Percentiles rank a stretch among this genome's conserved stretches.
phyloP scores from a whole-genome alignment of 1,140 invertebrate genomes.

The Drosophila tsacasi region DNA sequence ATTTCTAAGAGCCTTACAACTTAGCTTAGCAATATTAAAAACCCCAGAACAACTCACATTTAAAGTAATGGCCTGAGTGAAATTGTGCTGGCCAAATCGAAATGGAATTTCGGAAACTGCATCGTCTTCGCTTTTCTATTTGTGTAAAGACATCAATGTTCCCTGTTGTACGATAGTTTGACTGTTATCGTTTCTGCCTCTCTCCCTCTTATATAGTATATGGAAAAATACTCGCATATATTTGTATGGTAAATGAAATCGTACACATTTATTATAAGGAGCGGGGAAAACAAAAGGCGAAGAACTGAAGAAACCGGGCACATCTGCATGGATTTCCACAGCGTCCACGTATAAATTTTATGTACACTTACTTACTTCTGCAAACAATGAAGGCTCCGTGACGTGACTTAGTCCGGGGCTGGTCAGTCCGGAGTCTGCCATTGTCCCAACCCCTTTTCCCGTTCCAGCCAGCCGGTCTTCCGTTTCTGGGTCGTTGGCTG shows the following conservation, averaged over 20 bases:
- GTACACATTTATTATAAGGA: slow-evolving; percentile 75
- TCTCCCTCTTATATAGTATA: slow-evolving; percentile 32
- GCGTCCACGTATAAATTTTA: slow-evolving; percentile 71
- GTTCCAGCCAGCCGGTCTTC: neutral
- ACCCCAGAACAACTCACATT: slow-evolving; percentile 8
- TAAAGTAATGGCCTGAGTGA: slow-evolving; percentile 43
- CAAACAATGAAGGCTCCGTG: slow-evolving; percentile 75
- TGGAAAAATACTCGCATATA: slow-evolving; percentile 11
- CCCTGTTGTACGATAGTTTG: slow-evolving; percentile 48
- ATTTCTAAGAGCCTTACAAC: neutral
- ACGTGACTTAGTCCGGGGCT: slow-evolving; percentile 70
- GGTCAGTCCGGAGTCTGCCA: slow-evolving; percentile 55
- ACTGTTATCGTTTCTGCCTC: slow-evolving; percentile 61
- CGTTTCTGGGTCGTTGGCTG: slow-evolving; percentile 60
- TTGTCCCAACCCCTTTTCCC: slow-evolving; percentile 60
- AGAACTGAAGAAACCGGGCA: slow-evolving; percentile 62
- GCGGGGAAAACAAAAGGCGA: slow-evolving; percentile 71
- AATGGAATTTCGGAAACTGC: slow-evolving; percentile 57
- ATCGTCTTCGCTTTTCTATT: slow-evolving; percentile 57
- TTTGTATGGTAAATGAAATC: slow-evolving; percentile 45
- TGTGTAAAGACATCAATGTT: slow-evolving; percentile 62
- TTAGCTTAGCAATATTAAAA: neutral
- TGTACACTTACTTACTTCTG: slow-evolving; percentile 82
- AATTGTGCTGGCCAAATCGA: slow-evolving; percentile 39
- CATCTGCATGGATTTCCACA: slow-evolving; percentile 74